Evolutionary conservation across 2,888 invertebrate genomes (phyloP), one percentile per base, ranked within the genome.

Genomic region (Norana najaformis): DNA sequence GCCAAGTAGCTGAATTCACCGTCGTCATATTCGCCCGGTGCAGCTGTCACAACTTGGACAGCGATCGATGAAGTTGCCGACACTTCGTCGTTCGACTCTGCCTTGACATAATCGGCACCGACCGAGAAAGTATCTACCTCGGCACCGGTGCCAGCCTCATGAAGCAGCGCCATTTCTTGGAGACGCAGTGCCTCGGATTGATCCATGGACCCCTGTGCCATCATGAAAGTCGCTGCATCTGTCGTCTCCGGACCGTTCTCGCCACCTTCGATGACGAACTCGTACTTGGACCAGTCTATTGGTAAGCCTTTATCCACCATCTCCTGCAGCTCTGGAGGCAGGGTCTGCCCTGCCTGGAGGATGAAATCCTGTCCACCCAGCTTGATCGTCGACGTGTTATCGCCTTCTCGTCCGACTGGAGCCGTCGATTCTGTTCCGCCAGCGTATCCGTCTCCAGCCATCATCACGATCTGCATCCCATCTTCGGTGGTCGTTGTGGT

Each of bases 291-390:
- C 35, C 90, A 88, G 41, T 91, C 91, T n/a, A 91, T 89, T n/a
- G 91, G 91, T 36, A 91, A 35, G 5, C 91, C 91, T 69, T 90
- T 90, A 14, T 88, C 82, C 20, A 91, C 89, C 91, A 91, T 91
- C n/a, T 91, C 91, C 88, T 91, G 91, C 14, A 91, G 88, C 82
- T 91, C 91, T 18, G 90, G 90, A 20, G 91, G 91, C 35, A 91
- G 90, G 18, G 89, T 88, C 41, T 91, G 91, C 16, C 91, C 91
- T 20, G 91, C 90, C 34, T 88, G 91, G 4, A 91, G 89, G n/a
- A 91, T 88, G 88, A 90, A 91, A 38, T 91, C 90, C 82, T 90
- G 83, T 30, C 91, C 91, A 13, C 69, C 90, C 8, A 91, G 88
- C 13, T 82, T 90, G 34, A 91, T 91, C 4, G 89, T 90, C 39